Evolutionary conservation across 2,113 vertebrate genomes (phyloP), one percentile per base, ranked within the genome.

Genomic region (Pelvicachromis taeniatus): DNA sequence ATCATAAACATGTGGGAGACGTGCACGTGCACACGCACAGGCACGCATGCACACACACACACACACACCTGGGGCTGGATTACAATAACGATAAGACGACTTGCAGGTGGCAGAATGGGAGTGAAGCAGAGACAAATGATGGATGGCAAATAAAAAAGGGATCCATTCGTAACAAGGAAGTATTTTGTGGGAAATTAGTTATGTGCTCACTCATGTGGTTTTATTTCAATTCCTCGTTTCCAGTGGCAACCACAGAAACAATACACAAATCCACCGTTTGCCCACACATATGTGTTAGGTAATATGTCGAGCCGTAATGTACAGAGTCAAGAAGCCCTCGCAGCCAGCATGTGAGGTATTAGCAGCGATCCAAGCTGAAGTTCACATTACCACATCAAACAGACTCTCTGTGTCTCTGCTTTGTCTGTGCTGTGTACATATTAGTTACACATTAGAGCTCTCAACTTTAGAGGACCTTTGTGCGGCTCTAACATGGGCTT

Each of bases 201-300:
- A 38, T 79, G 65, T 45, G 53, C 77, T 85, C 48, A 63, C 81
- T 85, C 56, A 50, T 88, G 87, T 85, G 87, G 90, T 90, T 92
- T 87, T 50, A 87, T 89, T 87, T 82, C 40, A 79, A 48, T 87
- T 68, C 61, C 19, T 77, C 81, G 91, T 94, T 88, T 89, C 92
- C 84, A 85, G 14, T 88, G 56, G 91, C 92, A 89, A 92, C 93
- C 31, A n/a, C 70, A 85, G 78, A 90, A 93, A 93, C 89, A 94
- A 54, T 45, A 84, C 79, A 89, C 79, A 88, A 83, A 91, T 87
- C 23, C 6, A 6, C 77, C 3, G 21, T 35, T 63, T 61, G 63
- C 40, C 19, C 9, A 38, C 70, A 65, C 40, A 16, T 78, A 10
- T 85, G 59, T 58, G 61, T 78, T 65, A 33, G 83, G 70, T 84